phyloP scores from a whole-genome alignment of 2,113 vertebrate genomes.

The Eurypyga helias region DNA sequence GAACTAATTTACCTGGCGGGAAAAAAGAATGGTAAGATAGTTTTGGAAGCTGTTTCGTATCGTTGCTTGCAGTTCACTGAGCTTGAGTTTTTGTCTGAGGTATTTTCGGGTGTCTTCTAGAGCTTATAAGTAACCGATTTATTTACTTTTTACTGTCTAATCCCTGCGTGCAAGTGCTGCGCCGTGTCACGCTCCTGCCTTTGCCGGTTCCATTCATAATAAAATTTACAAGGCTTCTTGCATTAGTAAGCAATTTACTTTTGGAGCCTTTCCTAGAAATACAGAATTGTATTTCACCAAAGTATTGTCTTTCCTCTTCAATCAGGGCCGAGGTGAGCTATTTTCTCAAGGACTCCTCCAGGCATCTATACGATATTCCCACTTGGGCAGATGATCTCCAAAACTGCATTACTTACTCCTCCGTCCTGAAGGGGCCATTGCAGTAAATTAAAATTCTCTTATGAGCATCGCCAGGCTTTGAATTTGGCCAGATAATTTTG shows the following conservation, averaged over 20 bases:
- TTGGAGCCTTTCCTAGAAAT: slow-evolving; percentile 66
- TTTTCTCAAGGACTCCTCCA: slow-evolving; percentile 54
- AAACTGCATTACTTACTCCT: slow-evolving; percentile 19
- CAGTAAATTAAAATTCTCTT: slow-evolving; percentile 24
- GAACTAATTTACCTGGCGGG: neutral
- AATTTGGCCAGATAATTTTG: neutral
- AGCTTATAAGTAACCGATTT: slow-evolving; percentile 37
- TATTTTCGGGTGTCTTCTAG: neutral
- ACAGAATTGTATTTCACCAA: slow-evolving; percentile 44
- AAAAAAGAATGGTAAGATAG: neutral
- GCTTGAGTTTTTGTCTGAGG: neutral
- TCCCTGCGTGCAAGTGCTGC: neutral
- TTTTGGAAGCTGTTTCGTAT: neutral
- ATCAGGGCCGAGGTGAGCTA: neutral
- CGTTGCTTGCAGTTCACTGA: neutral
- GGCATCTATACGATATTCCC: slow-evolving; percentile 51
- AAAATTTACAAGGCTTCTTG: slow-evolving; percentile 41
- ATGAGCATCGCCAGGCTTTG: neutral
- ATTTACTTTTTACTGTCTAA: slow-evolving; percentile 10
- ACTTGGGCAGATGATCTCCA: slow-evolving; percentile 17
- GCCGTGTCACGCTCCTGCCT: neutral
- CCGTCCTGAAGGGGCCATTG: neutral
- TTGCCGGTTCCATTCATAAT: neutral
- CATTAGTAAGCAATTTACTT: slow-evolving; percentile 31
- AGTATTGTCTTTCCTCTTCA: slow-evolving; percentile 60